Conservation (phyloP, 2,113 vertebrate genomes). For the Ophthalmolycus amberensis region DNA sequence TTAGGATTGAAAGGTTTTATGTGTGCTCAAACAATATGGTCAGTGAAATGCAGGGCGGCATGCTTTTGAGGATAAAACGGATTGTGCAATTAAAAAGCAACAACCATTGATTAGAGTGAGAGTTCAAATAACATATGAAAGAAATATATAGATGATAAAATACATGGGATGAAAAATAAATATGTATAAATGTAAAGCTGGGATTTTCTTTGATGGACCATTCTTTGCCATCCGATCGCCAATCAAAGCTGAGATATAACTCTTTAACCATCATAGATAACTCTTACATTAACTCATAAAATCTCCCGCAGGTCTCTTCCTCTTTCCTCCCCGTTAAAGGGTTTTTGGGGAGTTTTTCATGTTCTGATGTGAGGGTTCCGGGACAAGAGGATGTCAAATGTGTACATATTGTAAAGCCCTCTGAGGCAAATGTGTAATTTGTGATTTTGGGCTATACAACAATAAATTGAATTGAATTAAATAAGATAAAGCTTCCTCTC, state of each 20-base stretch:
- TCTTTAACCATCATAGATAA: slow-evolving; percentile 15
- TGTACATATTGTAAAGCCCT: too few relatives aligned
- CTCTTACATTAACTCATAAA: slow-evolving; percentile 5
- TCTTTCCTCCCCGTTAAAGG: too few relatives aligned
- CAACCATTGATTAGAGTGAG: not conserved
- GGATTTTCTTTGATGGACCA: not conserved
- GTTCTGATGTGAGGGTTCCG: too few relatives aligned
- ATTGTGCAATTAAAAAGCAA: not conserved
- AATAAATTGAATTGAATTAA: too few relatives aligned
- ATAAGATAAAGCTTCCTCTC: slow-evolving; percentile 5
- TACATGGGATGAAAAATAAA: not conserved
- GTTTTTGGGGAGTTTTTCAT: too few relatives aligned
- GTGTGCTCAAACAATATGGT: not conserved
- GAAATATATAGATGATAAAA: not conserved
- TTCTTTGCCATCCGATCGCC: slow-evolving; percentile 4
- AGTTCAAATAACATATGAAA: not conserved
- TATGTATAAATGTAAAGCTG: not conserved
- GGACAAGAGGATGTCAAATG: too few relatives aligned
- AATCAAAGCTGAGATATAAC: slow-evolving; percentile 24
- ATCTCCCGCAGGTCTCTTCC: too few relatives aligned
- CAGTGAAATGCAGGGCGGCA: not conserved
- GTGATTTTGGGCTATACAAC: too few relatives aligned
- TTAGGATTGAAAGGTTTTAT: not conserved
- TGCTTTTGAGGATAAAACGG: not conserved
- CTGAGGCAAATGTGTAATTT: too few relatives aligned